Conservation (phyloP, 2,888 invertebrate species). For the Xestoiulus laeticollis region DNA sequence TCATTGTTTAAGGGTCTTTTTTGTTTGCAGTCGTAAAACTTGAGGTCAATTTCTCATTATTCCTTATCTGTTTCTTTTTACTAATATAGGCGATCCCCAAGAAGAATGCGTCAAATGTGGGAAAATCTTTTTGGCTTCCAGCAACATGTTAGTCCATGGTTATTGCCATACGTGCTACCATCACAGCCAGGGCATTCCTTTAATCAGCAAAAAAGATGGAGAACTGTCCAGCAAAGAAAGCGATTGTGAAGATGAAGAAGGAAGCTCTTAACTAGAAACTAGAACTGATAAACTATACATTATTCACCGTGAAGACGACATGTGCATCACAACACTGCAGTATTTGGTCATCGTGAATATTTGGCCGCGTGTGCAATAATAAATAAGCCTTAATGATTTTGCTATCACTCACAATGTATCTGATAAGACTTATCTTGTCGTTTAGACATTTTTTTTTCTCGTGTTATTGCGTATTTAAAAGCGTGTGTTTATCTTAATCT, state of each 20-base stretch:
- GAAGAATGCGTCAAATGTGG: constrained; percentile 72
- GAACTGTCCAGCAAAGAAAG: constrained; percentile 52
- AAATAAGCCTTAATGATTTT: not conserved
- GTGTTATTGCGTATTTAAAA: not conserved
- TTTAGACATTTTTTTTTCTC: not conserved
- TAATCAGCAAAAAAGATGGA: constrained; percentile 53
- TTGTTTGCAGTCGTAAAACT: not conserved
- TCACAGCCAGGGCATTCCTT: constrained; percentile 55
- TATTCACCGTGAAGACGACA: not conserved
- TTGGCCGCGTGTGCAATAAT: constrained; percentile 31
- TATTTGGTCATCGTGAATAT: constrained; percentile 32
- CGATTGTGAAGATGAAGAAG: constrained; percentile 50
- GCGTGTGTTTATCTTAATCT: not conserved
- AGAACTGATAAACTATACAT: not conserved
- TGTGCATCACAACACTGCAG: not conserved
- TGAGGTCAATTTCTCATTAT: constrained; percentile 49
- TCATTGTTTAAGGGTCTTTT: constrained; percentile 9
- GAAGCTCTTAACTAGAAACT: constrained; percentile 39
- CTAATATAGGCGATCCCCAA: constrained; percentile 69
- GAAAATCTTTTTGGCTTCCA: constrained; percentile 66
- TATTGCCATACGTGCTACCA: constrained; percentile 56
- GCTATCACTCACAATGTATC: not conserved
- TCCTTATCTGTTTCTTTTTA: constrained; percentile 42
- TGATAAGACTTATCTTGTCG: not conserved
- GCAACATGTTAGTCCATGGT: constrained; percentile 56